These are phyloP conservation scores for Lepus oiostolus DNA, from an alignment of 2,797 vertebrate genomes.

Conservation along the genomic window DNA sequence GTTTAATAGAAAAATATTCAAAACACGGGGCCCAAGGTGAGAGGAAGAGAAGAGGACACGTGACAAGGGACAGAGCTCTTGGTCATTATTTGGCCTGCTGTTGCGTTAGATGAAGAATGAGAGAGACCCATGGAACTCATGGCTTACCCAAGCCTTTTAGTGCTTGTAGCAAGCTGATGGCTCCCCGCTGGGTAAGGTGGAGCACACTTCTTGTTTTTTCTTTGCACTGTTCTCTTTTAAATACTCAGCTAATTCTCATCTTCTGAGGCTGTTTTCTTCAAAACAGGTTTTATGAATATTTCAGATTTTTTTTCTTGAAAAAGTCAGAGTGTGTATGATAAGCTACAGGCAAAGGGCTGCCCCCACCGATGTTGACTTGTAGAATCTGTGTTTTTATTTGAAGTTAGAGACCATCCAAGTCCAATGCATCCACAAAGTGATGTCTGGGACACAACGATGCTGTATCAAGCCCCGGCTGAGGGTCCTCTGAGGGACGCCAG, in stretches of 20 bases:
- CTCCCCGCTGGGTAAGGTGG: background rate
- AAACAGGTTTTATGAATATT: slow-evolving; percentile 19
- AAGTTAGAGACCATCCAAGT: background rate
- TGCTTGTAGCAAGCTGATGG: background rate
- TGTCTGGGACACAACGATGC: background rate
- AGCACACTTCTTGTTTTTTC: background rate
- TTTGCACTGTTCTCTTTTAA: background rate
- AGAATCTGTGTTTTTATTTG: background rate
- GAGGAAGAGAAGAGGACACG: background rate
- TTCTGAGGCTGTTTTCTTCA: background rate
- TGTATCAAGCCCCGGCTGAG: background rate
- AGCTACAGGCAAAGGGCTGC: background rate
- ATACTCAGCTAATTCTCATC: background rate
- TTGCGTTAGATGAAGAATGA: background rate
- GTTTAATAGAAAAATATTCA: background rate
- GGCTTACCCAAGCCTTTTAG: background rate
- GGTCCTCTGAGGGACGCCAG: background rate
- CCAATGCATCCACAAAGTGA: background rate
- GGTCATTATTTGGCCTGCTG: background rate
- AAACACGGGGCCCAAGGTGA: background rate
- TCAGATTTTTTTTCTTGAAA: background rate
- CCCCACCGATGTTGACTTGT: background rate
- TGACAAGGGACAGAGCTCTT: background rate
- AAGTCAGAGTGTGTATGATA: background rate
- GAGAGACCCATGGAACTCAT: background rate